Conservation (phyloP, 2,888 invertebrate genomes). For the Disparrhopalites patrizii region DNA sequence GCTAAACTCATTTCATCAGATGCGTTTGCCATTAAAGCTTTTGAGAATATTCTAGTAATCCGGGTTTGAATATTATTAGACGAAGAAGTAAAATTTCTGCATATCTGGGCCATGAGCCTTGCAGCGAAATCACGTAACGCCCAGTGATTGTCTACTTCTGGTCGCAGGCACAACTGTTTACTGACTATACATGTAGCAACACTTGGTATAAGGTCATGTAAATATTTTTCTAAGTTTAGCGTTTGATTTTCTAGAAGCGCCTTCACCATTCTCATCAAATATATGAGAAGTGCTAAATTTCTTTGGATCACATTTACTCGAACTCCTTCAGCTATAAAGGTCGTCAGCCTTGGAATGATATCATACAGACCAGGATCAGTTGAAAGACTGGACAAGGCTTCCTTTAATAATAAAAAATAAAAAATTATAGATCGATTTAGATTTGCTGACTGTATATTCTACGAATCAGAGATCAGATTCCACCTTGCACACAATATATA, state of each 20-base stretch:
- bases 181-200: constrained; percentile 96
- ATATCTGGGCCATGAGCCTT: constrained; percentile 85
- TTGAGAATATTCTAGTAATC: constrained; percentile 53
- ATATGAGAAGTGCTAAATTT: constrained; percentile 93
- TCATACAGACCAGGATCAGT: constrained; percentile 96
- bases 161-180: constrained; percentile 86
- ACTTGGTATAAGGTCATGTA: constrained; percentile 94
- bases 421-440: no score
- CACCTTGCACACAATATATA: no score
- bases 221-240: constrained; percentile 95
- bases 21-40: constrained; percentile 62
- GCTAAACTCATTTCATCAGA: constrained; percentile 78
- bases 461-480: no score
- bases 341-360: constrained; percentile 95
- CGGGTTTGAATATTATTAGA: not conserved
- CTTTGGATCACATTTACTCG: constrained; percentile 97
- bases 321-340: constrained; percentile 96
- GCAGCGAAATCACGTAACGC: constrained; percentile 95
- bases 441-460: no score
- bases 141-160: constrained; percentile 98
- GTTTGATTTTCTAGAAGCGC: constrained; percentile 93
- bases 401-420: constrained; percentile 56
- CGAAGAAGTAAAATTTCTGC: constrained; percentile 54
- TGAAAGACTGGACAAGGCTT: constrained; percentile 85
- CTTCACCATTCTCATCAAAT: constrained; percentile 98